phyloP scores from a whole-genome alignment of 2,113 vertebrate genomes.

The Nothobranchius furzeri region DNA sequence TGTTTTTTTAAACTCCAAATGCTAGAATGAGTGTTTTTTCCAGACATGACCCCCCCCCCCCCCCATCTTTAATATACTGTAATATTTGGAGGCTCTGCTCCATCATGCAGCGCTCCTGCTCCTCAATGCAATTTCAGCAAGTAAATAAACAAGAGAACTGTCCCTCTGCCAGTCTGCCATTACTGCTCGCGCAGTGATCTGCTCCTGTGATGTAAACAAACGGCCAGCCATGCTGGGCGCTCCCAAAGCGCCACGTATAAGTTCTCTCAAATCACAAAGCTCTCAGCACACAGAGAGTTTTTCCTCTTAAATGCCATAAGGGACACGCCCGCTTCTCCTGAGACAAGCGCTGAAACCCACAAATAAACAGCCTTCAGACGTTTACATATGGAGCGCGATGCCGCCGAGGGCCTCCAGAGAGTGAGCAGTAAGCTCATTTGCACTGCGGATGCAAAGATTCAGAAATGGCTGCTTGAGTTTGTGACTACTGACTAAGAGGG shows the following conservation, averaged over 20 bases:
- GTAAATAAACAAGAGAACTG: slow-evolving; percentile 31
- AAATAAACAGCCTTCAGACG: slow-evolving; percentile 79
- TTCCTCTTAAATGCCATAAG: slow-evolving; percentile 16
- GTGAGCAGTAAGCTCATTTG: slow-evolving; percentile 46
- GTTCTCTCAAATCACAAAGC: slow-evolving; percentile 46
- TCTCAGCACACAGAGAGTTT: slow-evolving; percentile 10
- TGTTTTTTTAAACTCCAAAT: background rate
- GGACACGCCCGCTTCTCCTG: slow-evolving; percentile 44
- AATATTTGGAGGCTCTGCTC: slow-evolving; percentile 10
- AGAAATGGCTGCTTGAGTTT: slow-evolving; percentile 23
- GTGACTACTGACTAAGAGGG: slow-evolving; percentile 16
- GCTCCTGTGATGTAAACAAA: slow-evolving; percentile 58
- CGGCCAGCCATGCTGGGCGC: slow-evolving; percentile 11
- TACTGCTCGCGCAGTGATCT: slow-evolving; percentile 16
- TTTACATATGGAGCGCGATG: slow-evolving; percentile 66
- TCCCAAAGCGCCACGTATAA: slow-evolving; percentile 33
- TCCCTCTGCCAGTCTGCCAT: slow-evolving; percentile 15
- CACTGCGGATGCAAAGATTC: slow-evolving; percentile 45
- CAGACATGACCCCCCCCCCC: too few relatives aligned
- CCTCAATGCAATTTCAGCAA: slow-evolving; percentile 24
- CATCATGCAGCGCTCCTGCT: slow-evolving; percentile 1
- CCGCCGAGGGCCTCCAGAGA: slow-evolving; percentile 54
- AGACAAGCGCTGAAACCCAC: slow-evolving; percentile 48
- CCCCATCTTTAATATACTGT: background rate
- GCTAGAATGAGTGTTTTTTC: background rate